Percentiles rank a stretch among this genome's conserved stretches.
phyloP scores from a whole-genome alignment of 92 coral and sea anemone genomes.

The Zoanthus solanderi region DNA sequence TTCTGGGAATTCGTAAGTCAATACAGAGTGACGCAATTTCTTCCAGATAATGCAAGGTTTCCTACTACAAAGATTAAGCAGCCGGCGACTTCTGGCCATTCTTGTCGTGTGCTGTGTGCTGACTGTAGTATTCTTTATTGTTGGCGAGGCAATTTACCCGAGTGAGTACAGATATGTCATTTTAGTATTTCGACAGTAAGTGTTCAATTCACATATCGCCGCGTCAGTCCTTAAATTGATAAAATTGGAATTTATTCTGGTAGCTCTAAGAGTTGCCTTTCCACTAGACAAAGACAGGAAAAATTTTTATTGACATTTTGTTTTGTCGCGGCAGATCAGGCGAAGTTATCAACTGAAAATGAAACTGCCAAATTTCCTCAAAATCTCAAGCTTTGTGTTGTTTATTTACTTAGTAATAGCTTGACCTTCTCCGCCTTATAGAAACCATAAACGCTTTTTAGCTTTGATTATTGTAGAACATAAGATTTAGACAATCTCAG shows the following conservation, averaged over 20 bases:
- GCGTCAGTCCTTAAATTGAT: too few species aligned
- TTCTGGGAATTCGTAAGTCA: background rate
- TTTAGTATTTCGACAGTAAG: too few species aligned
- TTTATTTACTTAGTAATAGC: background rate
- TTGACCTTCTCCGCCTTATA: background rate
- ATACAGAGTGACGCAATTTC: background rate
- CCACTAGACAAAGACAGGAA: too few species aligned
- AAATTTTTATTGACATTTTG: too few species aligned
- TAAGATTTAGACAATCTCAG: background rate
- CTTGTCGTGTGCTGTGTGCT: constrained; percentile 15
- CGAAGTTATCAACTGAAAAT: too few species aligned
- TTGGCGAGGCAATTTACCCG: constrained; percentile 41
- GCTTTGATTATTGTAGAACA: background rate
- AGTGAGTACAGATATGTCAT: constrained; percentile 7
- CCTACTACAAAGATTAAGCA: constrained; percentile 21
- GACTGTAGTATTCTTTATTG: constrained; percentile 17
- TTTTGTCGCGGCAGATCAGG: too few species aligned
- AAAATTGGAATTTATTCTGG: too few species aligned
- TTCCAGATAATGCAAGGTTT: constrained; percentile 33
- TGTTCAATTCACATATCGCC: too few species aligned
- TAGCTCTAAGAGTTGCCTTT: too few species aligned
- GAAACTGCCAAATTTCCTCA: background rate
- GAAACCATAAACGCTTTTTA: background rate
- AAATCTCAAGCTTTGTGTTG: background rate
- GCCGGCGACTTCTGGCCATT: constrained; percentile 8